phyloP scores from a whole-genome alignment of 2,797 vertebrate species.

The Euphonia xanthogaster region DNA sequence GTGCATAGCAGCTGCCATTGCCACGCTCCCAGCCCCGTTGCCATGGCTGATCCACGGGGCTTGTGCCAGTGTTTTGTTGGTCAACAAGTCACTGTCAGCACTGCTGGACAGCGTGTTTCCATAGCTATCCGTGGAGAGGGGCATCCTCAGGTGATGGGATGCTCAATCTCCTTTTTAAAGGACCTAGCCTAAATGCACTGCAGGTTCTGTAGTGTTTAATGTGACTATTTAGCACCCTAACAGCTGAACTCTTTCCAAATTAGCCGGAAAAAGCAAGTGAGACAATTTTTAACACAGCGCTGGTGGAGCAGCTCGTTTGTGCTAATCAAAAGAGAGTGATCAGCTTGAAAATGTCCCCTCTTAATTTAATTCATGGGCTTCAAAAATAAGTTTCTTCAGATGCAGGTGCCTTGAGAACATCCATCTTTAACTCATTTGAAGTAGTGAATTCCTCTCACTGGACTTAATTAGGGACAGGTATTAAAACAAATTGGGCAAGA shows the following conservation, averaged over 20 bases:
- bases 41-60: conserved; percentile 13
- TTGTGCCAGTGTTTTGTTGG: conserved; percentile 28
- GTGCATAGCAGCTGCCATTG: conserved; percentile 23
- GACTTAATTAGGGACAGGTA: conserved; percentile 54
- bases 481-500: conserved; percentile 37
- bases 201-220: neutral
- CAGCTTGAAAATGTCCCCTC: conserved; percentile 3
- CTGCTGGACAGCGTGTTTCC: neutral
- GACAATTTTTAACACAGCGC: neutral
- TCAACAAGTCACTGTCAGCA: neutral
- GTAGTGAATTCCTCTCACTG: conserved; percentile 20
- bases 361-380: conserved; percentile 21
- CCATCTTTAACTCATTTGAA: neutral
- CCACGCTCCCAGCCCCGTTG: conserved; percentile 18
- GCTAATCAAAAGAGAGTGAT: conserved; percentile 42
- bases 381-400: conserved; percentile 24
- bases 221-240: neutral
- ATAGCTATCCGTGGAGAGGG: accelerated
- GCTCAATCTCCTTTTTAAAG: neutral
- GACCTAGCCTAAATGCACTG: neutral
- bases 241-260: conserved; percentile 25
- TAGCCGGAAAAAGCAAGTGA: neutral
- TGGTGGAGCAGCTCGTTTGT: neutral
- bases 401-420: conserved; percentile 33
- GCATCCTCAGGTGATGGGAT: neutral